phyloP scores from a whole-genome alignment of 2,113 vertebrate species.

The Procavia capensis region DNA sequence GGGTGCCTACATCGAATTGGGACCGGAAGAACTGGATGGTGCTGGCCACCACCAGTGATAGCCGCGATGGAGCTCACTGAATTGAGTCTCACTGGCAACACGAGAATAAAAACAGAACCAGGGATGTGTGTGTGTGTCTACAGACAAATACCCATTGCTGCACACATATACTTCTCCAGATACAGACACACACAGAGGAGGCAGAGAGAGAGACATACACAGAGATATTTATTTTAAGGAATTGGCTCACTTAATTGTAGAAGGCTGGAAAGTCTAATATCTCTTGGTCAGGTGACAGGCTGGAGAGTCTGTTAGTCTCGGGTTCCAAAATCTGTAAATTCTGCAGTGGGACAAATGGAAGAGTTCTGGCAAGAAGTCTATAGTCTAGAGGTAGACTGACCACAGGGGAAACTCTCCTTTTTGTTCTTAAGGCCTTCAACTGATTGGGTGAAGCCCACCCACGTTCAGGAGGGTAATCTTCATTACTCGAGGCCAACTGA shows the following conservation, averaged over 20 bases:
- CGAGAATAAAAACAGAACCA: too few relatives aligned
- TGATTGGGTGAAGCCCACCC: too few relatives aligned
- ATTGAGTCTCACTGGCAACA: too few relatives aligned
- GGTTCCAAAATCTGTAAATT: too few relatives aligned
- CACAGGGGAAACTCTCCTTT: background rate
- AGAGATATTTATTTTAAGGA: background rate
- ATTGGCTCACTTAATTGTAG: background rate
- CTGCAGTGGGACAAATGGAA: background rate
- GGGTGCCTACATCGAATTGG: too few relatives aligned
- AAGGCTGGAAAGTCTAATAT: background rate
- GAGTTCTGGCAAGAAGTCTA: background rate
- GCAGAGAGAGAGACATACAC: background rate
- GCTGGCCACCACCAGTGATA: too few relatives aligned
- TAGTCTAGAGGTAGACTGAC: background rate
- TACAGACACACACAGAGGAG: background rate
- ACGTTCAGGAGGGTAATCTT: background rate
- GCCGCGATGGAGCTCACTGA: too few relatives aligned
- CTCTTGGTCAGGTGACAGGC: background rate
- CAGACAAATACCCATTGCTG: background rate
- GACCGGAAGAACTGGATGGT: too few relatives aligned
- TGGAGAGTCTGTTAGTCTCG: too few relatives aligned
- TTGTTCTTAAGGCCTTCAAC: background rate
- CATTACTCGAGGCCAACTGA: background rate
- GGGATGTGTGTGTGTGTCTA: background rate
- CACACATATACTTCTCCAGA: background rate